Evolutionary conservation across 2,113 vertebrate genomes (phyloP).

Genomic region (Hippocampus mohnikei): DNA sequence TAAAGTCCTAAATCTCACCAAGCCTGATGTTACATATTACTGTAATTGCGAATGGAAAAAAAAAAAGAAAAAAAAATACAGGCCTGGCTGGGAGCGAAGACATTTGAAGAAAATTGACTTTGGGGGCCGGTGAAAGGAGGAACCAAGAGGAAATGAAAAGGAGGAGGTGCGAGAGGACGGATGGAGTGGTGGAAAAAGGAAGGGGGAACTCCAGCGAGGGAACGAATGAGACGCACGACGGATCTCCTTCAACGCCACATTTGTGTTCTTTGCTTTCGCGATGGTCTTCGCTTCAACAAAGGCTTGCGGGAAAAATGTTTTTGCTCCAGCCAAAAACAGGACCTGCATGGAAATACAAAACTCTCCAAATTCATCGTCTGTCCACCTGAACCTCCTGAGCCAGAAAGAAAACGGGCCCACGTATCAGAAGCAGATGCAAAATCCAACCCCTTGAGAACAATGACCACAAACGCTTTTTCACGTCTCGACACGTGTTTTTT

Average conservation of each 20-base stretch:
- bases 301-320: conserved; percentile 20
- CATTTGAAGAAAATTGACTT: conserved; percentile 21
- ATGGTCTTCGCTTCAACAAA: conserved; percentile 5
- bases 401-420: conserved; percentile 19
- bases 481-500: not conserved
- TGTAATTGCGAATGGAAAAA: conserved; percentile 73
- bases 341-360: conserved; percentile 57
- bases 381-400: conserved; percentile 22
- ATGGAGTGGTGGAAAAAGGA: conserved; percentile 47
- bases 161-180: conserved; percentile 57
- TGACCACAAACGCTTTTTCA: conserved; percentile 2
- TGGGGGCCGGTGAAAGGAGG: conserved; percentile 23
- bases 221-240: conserved; percentile 30
- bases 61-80: conserved; percentile 32
- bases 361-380: conserved; percentile 41
- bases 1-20: conserved; percentile 76
- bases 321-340: conserved; percentile 19
- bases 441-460: conserved; percentile 8
- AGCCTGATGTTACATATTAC: conserved; percentile 80
- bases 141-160: conserved; percentile 33
- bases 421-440: conserved; percentile 19
- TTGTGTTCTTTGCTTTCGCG: not conserved
- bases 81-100: conserved; percentile 35
- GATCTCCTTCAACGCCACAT: conserved; percentile 31
- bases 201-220: conserved; percentile 9